Percentiles rank a stretch among this genome's conserved stretches.
phyloP scores from a whole-genome alignment of 2,888 invertebrate genomes.

The Drosophila pseudotakahashii region DNA sequence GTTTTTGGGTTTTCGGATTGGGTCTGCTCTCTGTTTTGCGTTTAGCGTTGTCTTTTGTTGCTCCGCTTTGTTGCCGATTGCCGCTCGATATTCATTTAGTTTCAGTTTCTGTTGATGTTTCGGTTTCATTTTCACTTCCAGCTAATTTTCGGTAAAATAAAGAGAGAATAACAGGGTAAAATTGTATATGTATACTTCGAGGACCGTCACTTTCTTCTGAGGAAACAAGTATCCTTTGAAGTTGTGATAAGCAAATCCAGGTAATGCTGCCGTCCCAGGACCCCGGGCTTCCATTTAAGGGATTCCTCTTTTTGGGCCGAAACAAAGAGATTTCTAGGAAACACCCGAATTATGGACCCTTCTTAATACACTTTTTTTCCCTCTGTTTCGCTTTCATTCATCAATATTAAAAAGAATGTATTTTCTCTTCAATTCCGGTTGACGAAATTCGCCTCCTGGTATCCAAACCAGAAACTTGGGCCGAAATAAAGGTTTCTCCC shows the following conservation, averaged over 20 bases:
- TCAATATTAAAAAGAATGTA: conserved; percentile 20
- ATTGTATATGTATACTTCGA: conserved; percentile 40
- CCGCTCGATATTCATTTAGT: conserved; percentile 37
- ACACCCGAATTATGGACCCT: conserved; percentile 29
- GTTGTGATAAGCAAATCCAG: conserved; percentile 47
- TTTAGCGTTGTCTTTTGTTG: conserved; percentile 46
- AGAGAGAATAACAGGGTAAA: conserved; percentile 33
- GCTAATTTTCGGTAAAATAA: conserved; percentile 54
- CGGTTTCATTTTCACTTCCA: conserved; percentile 52
- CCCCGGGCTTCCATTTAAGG: conserved; percentile 5
- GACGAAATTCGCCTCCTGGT: conserved; percentile 4
- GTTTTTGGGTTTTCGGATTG: conserved; percentile 21
- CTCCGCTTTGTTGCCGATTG: conserved; percentile 37
- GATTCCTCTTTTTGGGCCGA: neutral
- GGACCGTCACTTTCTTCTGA: neutral
- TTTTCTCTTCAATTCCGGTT: conserved; percentile 14
- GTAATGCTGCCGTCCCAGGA: conserved; percentile 26
- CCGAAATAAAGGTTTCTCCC: conserved; percentile 1
- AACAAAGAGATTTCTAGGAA: conserved; percentile 25
- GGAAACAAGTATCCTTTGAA: conserved; percentile 48
- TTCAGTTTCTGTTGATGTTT: conserved; percentile 37
- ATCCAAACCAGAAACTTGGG: neutral
- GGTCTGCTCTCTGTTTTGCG: conserved; percentile 40
- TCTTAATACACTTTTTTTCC: conserved; percentile 27
- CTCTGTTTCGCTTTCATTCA: conserved; percentile 10